phyloP scores from a whole-genome alignment of 2,888 invertebrate species.

The Drosophila pseudotalamancana region DNA sequence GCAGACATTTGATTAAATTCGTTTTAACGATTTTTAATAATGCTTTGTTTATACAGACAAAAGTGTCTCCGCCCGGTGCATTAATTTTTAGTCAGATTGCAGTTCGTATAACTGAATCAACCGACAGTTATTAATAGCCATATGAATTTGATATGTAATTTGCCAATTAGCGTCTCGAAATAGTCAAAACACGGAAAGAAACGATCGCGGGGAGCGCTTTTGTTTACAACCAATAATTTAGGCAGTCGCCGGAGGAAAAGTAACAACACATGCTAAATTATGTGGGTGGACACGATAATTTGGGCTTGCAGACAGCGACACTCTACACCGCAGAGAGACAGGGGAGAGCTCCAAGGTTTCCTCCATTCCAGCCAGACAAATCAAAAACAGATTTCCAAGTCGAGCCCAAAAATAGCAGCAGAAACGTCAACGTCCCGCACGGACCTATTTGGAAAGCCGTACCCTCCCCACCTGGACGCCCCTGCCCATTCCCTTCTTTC shows the following conservation, averaged over 20 bases:
- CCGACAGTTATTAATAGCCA: constrained; percentile 39
- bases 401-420: constrained; percentile 72
- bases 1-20: no score
- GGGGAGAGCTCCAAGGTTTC: constrained; percentile 44
- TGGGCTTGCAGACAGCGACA: constrained; percentile 65
- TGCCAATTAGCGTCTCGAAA: constrained; percentile 70
- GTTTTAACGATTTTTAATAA: no score
- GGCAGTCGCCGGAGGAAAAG: constrained; percentile 40
- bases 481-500: background rate
- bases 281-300: constrained; percentile 79
- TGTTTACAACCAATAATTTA: constrained; percentile 80
- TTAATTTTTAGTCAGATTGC: no score
- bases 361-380: constrained; percentile 37
- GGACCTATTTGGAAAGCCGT: background rate
- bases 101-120: background rate
- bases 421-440: constrained; percentile 41
- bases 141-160: constrained; percentile 27
- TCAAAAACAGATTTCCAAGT: constrained; percentile 57
- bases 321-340: constrained; percentile 28
- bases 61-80: no score
- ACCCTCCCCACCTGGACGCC: background rate
- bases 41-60: no score
- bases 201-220: constrained; percentile 54
- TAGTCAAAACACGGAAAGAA: constrained; percentile 59
- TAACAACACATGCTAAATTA: constrained; percentile 72